Conservation (phyloP, 2,113 vertebrate species). For the Prunella himalayana region DNA sequence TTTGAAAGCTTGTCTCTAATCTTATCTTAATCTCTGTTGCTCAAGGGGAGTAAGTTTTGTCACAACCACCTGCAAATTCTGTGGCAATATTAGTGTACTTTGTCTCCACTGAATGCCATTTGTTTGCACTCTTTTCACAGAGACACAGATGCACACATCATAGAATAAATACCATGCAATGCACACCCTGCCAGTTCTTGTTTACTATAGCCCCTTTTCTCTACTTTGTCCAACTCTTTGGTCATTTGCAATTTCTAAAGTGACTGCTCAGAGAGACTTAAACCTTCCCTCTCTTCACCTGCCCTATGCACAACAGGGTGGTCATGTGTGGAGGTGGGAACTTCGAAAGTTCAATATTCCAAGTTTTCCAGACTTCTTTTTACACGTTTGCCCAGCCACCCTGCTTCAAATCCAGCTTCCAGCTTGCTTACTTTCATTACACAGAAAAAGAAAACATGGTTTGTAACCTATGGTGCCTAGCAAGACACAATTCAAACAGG, state of each 20-base stretch:
- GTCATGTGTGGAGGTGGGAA: background rate
- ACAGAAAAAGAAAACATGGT: background rate
- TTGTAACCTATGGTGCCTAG: background rate
- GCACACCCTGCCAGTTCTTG: background rate
- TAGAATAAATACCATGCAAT: background rate
- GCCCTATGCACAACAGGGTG: fast-evolving
- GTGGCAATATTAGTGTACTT: background rate
- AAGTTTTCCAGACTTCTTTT: background rate
- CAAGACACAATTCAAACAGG: background rate
- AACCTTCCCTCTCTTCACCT: background rate
- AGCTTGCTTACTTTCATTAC: background rate
- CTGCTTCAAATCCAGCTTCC: background rate
- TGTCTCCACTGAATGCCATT: background rate
- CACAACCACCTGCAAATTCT: background rate
- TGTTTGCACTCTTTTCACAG: background rate
- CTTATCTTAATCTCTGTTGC: background rate
- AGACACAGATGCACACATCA: background rate
- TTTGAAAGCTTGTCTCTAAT: background rate
- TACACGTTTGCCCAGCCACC: background rate
- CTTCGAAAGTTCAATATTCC: background rate
- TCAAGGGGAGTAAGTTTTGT: background rate
- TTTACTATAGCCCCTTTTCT: background rate
- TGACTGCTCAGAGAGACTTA: background rate
- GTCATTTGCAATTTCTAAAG: background rate
- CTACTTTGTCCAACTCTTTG: background rate